Evolutionary conservation across 2,797 vertebrate species (phyloP).

Genomic region (Hypotaenidia okinawae): DNA sequence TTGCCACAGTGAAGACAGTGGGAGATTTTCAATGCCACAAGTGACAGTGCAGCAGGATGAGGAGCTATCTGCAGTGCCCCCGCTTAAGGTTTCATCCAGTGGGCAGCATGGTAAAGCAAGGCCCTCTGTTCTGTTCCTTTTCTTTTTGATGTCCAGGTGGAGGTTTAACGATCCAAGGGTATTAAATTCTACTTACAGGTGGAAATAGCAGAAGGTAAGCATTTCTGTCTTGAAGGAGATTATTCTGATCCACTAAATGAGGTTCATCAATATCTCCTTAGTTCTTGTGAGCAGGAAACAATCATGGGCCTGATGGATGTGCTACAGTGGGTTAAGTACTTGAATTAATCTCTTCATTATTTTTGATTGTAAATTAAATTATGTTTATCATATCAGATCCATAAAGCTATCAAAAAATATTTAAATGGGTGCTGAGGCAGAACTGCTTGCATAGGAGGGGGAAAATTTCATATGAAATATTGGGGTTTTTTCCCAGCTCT

Average conservation of each 20-base stretch:
- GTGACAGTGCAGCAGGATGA: neutral
- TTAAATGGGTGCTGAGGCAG: neutral
- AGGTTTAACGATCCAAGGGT: neutral
- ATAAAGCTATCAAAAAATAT: neutral
- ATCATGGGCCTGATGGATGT: neutral
- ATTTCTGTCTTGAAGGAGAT: neutral
- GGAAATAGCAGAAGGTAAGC: neutral
- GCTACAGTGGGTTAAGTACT: neutral
- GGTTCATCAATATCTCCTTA: neutral
- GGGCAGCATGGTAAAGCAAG: neutral
- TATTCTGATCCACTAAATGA: neutral
- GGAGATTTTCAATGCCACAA: neutral
- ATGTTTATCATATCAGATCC: neutral
- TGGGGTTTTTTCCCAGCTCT: neutral
- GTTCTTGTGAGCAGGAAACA: neutral
- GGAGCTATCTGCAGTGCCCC: neutral
- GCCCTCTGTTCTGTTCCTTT: neutral
- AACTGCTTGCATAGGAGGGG: neutral
- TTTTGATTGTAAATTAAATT: constrained; percentile 10
- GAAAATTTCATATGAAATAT: neutral
- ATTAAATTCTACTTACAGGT: neutral
- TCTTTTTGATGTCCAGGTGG: neutral
- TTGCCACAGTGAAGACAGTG: neutral
- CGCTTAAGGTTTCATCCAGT: neutral
- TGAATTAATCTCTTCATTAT: neutral